Conservation (phyloP, 2,797 vertebrate species). For the Brotula barbata region DNA sequence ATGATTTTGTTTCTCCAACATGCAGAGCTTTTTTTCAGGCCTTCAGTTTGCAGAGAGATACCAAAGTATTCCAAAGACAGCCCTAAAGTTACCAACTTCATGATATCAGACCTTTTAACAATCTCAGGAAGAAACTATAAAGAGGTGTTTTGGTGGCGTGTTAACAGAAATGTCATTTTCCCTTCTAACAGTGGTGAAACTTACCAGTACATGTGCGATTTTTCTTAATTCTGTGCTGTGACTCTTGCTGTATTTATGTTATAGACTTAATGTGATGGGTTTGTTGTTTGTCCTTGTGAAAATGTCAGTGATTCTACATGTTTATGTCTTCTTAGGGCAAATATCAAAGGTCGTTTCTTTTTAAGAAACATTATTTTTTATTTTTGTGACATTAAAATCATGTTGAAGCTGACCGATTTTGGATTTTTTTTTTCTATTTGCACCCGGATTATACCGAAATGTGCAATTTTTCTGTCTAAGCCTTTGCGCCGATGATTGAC, state of each 20-base stretch:
- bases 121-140: constrained; percentile 82
- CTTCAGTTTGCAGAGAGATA: constrained; percentile 74
- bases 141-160: constrained; percentile 57
- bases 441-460: constrained; percentile 42
- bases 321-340: constrained; percentile 81
- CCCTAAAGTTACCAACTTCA: constrained; percentile 70
- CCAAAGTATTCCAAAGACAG: constrained; percentile 77
- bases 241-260: constrained; percentile 77
- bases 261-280: constrained; percentile 73
- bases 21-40: constrained; percentile 49
- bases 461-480: constrained; percentile 51
- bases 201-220: constrained; percentile 63
- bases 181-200: constrained; percentile 63
- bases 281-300: constrained; percentile 73
- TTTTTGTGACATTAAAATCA: constrained; percentile 32
- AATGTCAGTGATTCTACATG: constrained; percentile 69
- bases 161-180: constrained; percentile 59
- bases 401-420: constrained; percentile 39
- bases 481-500: constrained; percentile 16
- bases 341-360: constrained; percentile 72
- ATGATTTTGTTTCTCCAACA: constrained; percentile 56
- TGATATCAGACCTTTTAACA: constrained; percentile 71
- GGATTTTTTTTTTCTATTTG: constrained; percentile 23
- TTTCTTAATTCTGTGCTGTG: constrained; percentile 74
- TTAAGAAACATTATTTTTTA: constrained; percentile 51